Conservation (phyloP, 2,888 invertebrate species). For the Gonocerus acuteangulatus region DNA sequence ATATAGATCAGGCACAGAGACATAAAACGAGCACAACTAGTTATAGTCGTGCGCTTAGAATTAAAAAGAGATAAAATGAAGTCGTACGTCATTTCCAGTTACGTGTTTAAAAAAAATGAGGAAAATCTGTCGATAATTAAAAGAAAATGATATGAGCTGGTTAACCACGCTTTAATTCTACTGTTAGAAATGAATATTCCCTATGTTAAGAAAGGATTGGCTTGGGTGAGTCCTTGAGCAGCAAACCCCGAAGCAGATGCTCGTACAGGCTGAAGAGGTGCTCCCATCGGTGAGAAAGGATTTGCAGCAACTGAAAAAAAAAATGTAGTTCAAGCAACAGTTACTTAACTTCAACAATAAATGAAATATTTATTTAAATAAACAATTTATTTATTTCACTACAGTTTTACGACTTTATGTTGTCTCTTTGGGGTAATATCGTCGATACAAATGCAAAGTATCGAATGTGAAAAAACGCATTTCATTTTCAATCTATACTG, state of each 20-base stretch:
- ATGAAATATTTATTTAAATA: too few relatives aligned
- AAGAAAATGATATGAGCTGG: background rate
- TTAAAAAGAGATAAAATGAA: background rate
- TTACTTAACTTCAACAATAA: too few relatives aligned
- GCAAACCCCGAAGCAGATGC: slow-evolving; percentile 28
- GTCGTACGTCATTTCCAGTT: background rate
- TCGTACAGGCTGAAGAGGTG: slow-evolving; percentile 33
- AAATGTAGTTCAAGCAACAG: background rate
- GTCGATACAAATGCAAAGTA: too few relatives aligned
- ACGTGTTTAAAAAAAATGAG: too few relatives aligned
- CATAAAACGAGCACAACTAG: background rate
- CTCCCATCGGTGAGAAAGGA: slow-evolving; percentile 37
- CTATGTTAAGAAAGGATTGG: slow-evolving; percentile 60
- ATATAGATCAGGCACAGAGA: background rate
- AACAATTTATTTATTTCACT: too few relatives aligned
- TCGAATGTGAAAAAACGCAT: too few relatives aligned
- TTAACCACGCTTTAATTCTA: background rate
- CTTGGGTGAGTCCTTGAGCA: slow-evolving; percentile 41
- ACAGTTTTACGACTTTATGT: too few relatives aligned
- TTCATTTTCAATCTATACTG: too few relatives aligned
- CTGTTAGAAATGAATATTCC: background rate
- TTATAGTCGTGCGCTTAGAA: background rate
- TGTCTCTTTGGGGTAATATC: too few relatives aligned
- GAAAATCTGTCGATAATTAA: too few relatives aligned
- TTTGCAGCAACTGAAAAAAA: slow-evolving; percentile 35